phyloP scores from a whole-genome alignment of 2,888 invertebrate genomes.

The Tridacna crocea region DNA sequence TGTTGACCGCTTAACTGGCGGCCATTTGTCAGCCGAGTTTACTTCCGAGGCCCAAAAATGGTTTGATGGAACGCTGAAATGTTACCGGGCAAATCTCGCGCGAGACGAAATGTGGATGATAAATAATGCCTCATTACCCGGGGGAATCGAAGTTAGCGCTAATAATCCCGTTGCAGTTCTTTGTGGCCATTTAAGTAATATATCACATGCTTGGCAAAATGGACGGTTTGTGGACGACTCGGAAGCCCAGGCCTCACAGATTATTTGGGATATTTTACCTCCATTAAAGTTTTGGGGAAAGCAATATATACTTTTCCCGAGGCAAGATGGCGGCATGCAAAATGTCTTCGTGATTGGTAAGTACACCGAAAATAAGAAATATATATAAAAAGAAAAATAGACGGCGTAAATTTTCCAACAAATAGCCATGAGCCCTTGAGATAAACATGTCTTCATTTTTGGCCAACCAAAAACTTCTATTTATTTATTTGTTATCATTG shows the following conservation, averaged over 20 bases:
- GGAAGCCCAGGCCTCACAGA: background rate
- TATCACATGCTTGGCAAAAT: background rate
- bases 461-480: too few species aligned
- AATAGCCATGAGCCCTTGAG: too few species aligned
- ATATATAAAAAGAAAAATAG: too few species aligned
- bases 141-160: slow-evolving; percentile 17
- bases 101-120: slow-evolving; percentile 21
- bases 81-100: slow-evolving; percentile 21
- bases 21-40: slow-evolving; percentile 18
- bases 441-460: too few species aligned
- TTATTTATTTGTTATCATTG: too few species aligned
- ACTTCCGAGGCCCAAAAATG: background rate
- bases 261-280: background rate
- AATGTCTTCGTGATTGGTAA: background rate
- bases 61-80: slow-evolving; percentile 18
- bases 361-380: background rate
- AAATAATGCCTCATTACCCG: slow-evolving; percentile 12
- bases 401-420: too few species aligned
- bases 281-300: slow-evolving; percentile 24
- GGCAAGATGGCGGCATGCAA: background rate
- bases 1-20: background rate
- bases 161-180: slow-evolving; percentile 20
- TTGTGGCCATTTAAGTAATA: background rate
- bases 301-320: slow-evolving; percentile 6
- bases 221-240: background rate